Evolutionary conservation across 2,113 vertebrate genomes (phyloP), one percentile per base, ranked within the genome.

Genomic region (Calyptomena viridis): DNA sequence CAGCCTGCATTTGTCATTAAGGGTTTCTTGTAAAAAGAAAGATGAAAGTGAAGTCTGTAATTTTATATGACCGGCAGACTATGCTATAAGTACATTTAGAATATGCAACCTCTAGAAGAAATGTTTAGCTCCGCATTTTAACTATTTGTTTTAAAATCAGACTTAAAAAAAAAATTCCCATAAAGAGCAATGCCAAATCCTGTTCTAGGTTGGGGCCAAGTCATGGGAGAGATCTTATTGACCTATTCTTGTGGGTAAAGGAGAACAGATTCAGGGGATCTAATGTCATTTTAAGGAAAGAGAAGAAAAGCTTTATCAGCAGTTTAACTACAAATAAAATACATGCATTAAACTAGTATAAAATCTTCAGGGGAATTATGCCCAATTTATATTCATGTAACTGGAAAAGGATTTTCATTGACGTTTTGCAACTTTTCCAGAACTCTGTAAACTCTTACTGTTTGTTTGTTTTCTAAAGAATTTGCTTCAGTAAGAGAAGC

Each of bases 1-100:
- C 97, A 91, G 98, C 98, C 99, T 99, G 99, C 97, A 63, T 99
- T 99, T 98, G 98, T 98, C 99, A 99, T 99, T 99, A 99, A 97
- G 98, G 97, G 98, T 97, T 98, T 98, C 98, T 98, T 98, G 98
- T 97, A 98, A 98, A 98, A 98, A 94, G 95, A 97, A 97, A 98
- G 98, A 99, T 99, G 98, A 98, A 98, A 98, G 98, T 95, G 97
- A 97, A 97, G 97, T 79, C 96, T 93, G 97, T 98, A 98, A 98
- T 97, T 96, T 96, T 98, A 98, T 97, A 97, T 96, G 92, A 87
- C 95, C 79, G 96, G 95, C 96, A 96, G 97, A 97, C 94, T 96
- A 95, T 42, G 84, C 88, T 90, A 96, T 89, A 94, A 96, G 95
- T 90, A 80, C 93, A 94, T 97, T 97, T 97, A 94, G 96, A 97